Conservation (phyloP, 37 sponge, comb jelly and placozoan species). For the Aplysina aerophoba region DNA sequence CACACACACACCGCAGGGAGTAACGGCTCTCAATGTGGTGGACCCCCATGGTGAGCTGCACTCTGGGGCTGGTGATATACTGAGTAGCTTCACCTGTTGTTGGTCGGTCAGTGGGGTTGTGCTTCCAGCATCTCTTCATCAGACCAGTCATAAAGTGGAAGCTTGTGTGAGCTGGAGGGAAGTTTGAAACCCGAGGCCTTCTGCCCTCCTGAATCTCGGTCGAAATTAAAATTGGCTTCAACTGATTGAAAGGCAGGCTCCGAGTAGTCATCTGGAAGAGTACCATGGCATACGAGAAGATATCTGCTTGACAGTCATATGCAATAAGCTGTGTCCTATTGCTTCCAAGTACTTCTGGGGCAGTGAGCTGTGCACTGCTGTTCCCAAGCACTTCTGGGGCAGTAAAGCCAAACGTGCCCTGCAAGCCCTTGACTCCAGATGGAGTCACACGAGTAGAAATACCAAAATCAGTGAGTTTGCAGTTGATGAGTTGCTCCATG, state of each 20-base stretch:
- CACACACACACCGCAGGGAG: conserved; percentile 18
- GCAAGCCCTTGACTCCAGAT: conserved; percentile 33
- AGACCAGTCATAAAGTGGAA: conserved; percentile 31
- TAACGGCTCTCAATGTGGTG: conserved; percentile 53
- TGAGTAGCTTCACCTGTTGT: conserved; percentile 42
- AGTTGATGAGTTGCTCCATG: conserved; percentile 38
- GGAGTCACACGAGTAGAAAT: conserved; percentile 36
- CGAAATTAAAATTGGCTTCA: background rate
- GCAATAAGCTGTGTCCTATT: background rate
- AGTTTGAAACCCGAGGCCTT: conserved; percentile 33
- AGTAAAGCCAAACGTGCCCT: conserved; percentile 47
- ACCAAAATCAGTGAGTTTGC: conserved; percentile 57
- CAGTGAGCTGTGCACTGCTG: conserved; percentile 9
- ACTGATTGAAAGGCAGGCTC: conserved; percentile 27
- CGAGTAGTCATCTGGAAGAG: conserved; percentile 48
- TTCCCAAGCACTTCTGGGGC: conserved; percentile 55
- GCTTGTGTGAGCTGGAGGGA: conserved; percentile 5
- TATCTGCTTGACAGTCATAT: conserved; percentile 51
- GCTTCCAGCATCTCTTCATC: conserved; percentile 56
- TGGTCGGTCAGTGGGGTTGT: conserved; percentile 28
- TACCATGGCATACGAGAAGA: conserved; percentile 58
- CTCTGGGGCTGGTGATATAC: conserved; percentile 19
- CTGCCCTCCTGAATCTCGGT: conserved; percentile 17
- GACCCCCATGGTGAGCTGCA: conserved; percentile 72
- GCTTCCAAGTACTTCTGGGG: conserved; percentile 49